phyloP scores from a whole-genome alignment of 2,888 invertebrate species.

The Dermolepida albohirtum region DNA sequence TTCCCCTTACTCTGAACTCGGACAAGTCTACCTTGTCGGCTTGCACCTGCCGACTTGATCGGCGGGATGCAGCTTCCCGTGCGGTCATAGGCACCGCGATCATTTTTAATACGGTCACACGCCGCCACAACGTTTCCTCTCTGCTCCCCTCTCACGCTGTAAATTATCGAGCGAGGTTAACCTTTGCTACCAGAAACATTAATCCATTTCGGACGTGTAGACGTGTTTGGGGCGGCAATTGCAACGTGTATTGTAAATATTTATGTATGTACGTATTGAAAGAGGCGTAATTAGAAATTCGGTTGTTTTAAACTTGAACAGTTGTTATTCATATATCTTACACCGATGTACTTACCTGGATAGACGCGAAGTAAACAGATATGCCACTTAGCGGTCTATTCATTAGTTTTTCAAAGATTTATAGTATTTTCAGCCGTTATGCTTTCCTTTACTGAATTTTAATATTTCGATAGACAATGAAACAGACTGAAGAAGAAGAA shows the following conservation, averaged over 20 bases:
- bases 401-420: constrained; percentile 22
- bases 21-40: constrained; percentile 49
- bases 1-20: constrained; percentile 5
- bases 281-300: constrained; percentile 21
- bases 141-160: constrained; percentile 8
- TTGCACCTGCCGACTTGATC: constrained; percentile 52
- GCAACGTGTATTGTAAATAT: constrained; percentile 16
- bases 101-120: constrained; percentile 41
- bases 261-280: constrained; percentile 20
- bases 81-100: constrained; percentile 44
- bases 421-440: constrained; percentile 1
- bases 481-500: not conserved
- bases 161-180: constrained; percentile 39
- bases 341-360: too few relatives aligned
- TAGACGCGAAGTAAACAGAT: constrained; percentile 20
- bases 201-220: constrained; percentile 29
- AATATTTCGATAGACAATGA: not conserved
- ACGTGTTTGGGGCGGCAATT: constrained; percentile 16
- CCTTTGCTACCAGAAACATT: constrained; percentile 39
- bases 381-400: constrained; percentile 10
- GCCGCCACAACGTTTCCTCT: constrained; percentile 19
- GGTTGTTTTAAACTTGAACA: not conserved
- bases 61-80: constrained; percentile 47
- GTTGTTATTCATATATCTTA: too few relatives aligned
- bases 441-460: constrained; percentile 16